Evolutionary conservation across 2,113 vertebrate genomes (phyloP).

Genomic region (Nothoprocta pentlandii): DNA sequence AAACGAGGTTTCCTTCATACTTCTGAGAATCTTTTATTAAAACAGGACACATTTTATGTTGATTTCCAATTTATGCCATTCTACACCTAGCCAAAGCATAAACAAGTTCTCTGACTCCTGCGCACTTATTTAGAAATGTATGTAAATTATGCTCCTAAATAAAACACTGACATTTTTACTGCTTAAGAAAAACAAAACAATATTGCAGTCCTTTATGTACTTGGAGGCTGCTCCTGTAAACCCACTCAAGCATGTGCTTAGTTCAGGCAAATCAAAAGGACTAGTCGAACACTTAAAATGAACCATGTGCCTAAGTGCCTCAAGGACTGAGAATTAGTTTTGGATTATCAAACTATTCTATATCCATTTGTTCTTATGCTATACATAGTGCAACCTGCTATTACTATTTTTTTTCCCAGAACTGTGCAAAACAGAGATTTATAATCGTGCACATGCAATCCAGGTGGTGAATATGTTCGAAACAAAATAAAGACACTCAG

Average conservation of each 20-base stretch:
- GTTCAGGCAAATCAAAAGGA: constrained; percentile 42
- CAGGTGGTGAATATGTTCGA: constrained; percentile 7
- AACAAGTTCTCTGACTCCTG: not conserved
- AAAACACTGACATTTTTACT: constrained; percentile 28
- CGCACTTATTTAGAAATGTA: not conserved
- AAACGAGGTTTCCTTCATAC: not conserved
- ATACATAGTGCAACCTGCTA: not conserved
- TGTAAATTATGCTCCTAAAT: constrained; percentile 17
- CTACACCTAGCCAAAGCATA: not conserved
- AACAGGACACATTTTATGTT: not conserved
- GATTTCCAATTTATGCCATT: not conserved
- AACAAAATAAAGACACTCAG: not conserved
- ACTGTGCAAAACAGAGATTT: not conserved
- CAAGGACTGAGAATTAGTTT: constrained; percentile 18
- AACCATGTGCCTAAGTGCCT: constrained; percentile 1
- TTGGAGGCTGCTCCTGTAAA: constrained; percentile 8
- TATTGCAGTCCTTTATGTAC: not conserved
- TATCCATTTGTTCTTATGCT: constrained; percentile 26
- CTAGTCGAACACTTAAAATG: constrained; percentile 27
- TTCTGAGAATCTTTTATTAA: not conserved
- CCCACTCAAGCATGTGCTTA: not conserved
- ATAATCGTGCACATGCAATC: not conserved
- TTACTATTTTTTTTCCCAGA: not conserved
- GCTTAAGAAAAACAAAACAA: constrained; percentile 22
- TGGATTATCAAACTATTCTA: constrained; percentile 33